A percentile compares a stretch with the other conserved stretches of the same genome.
Evolutionary conservation across 1,140 invertebrate species (phyloP).

Genomic region (Radopholus similis): DNA sequence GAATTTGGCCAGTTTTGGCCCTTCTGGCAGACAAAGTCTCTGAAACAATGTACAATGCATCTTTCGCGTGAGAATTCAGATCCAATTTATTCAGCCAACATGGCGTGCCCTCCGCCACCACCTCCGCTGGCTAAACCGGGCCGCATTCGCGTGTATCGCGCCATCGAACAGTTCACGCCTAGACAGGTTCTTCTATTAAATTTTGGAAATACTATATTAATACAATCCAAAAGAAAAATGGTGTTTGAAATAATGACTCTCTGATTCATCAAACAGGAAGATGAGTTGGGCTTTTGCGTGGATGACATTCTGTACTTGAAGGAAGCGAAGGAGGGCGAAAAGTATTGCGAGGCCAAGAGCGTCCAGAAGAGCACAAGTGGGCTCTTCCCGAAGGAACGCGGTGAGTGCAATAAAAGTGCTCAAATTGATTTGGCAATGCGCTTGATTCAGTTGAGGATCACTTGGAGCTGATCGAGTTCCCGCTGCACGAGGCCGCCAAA

Average conservation of each 20-base stretch:
- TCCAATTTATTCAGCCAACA: too few species aligned
- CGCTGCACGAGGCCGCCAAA: slow-evolving; percentile 72
- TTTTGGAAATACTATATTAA: too few species aligned
- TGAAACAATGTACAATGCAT: too few species aligned
- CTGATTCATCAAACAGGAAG: slow-evolving; percentile 5
- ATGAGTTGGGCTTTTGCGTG: not conserved
- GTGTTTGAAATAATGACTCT: not conserved
- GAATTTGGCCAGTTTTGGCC: too few species aligned
- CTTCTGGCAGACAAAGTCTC: too few species aligned
- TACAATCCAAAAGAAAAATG: too few species aligned
- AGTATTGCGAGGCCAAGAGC: slow-evolving; percentile 12
- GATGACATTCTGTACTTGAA: slow-evolving; percentile 8
- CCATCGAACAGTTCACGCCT: not conserved
- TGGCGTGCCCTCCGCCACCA: too few species aligned
- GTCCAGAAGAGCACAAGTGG: not conserved
- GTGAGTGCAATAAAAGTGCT: slow-evolving; percentile 19
- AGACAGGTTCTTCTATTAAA: slow-evolving; percentile 10
- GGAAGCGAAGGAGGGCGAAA: not conserved
- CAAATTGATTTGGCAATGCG: not conserved
- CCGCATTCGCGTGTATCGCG: slow-evolving; percentile 21
- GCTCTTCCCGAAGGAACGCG: not conserved
- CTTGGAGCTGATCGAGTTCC: slow-evolving; percentile 68
- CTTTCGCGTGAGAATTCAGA: too few species aligned
- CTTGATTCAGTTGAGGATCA: slow-evolving; percentile 64
- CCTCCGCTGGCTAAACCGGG: slow-evolving; percentile 28